These are phyloP conservation scores for Mungos mungo DNA, from an alignment of 2,113 vertebrate genomes.

Conservation along the genomic window DNA sequence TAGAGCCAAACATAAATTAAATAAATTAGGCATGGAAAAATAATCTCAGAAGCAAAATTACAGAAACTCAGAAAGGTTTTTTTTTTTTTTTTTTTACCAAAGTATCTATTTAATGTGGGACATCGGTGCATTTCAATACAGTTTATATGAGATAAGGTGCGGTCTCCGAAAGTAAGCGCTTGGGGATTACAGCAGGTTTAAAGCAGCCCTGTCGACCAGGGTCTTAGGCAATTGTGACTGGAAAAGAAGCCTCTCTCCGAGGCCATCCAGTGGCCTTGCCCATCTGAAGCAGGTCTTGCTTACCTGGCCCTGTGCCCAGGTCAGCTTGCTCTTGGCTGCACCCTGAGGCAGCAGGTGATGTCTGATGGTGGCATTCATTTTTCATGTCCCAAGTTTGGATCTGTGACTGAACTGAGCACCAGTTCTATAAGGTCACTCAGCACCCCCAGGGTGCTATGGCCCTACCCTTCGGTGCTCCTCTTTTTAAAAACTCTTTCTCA, in stretches of 20 bases:
- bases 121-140: background rate
- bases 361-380: background rate
- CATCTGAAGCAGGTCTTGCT: background rate
- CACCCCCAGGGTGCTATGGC: background rate
- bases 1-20: constrained; percentile 3
- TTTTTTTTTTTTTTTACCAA: background rate
- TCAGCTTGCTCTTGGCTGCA: background rate
- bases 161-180: background rate
- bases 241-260: background rate
- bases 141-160: background rate
- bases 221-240: background rate
- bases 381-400: background rate
- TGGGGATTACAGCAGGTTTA: background rate
- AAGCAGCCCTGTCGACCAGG: background rate
- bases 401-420: background rate
- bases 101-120: background rate
- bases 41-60: background rate
- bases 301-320: background rate
- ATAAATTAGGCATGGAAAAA: background rate
- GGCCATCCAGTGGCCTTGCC: background rate
- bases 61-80: background rate
- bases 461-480: no score
- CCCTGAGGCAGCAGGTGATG: background rate
- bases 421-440: background rate
- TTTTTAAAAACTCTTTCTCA: background rate